These are phyloP conservation scores for Ptychochromis oligacanthus DNA, from an alignment of 2,113 vertebrate species.

Conservation along the genomic window DNA sequence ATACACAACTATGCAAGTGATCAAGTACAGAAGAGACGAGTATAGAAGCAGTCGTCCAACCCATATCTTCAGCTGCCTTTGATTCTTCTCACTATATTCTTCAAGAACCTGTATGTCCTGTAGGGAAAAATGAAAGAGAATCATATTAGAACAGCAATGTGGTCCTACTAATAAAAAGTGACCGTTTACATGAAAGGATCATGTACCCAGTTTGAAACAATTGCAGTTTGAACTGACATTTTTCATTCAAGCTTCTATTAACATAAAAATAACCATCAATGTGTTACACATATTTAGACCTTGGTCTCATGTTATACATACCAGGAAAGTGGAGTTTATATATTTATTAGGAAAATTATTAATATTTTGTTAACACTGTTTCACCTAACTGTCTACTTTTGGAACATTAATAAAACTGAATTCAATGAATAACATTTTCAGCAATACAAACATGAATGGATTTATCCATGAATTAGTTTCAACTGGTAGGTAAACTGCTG, in stretches of 20 bases:
- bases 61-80: constrained; percentile 93
- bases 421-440: background rate
- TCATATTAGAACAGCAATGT: background rate
- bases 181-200: too few species aligned
- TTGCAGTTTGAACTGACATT: background rate
- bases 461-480: too few species aligned
- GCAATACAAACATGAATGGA: too few species aligned
- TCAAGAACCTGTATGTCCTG: constrained; percentile 92
- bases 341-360: background rate
- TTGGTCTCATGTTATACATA: background rate
- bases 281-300: background rate
- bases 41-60: constrained; percentile 92
- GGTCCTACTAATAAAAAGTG: too few species aligned
- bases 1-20: constrained; percentile 89
- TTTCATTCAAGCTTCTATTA: background rate
- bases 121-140: constrained; percentile 17
- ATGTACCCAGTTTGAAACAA: too few species aligned
- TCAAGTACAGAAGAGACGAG: constrained; percentile 88
- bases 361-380: background rate
- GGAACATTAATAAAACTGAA: background rate
- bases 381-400: background rate
- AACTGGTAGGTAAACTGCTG: background rate
- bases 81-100: constrained; percentile 94
- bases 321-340: background rate
- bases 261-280: background rate